Evolutionary conservation across 1,140 invertebrate species (phyloP).

Genomic region (Lethrus apterus): DNA sequence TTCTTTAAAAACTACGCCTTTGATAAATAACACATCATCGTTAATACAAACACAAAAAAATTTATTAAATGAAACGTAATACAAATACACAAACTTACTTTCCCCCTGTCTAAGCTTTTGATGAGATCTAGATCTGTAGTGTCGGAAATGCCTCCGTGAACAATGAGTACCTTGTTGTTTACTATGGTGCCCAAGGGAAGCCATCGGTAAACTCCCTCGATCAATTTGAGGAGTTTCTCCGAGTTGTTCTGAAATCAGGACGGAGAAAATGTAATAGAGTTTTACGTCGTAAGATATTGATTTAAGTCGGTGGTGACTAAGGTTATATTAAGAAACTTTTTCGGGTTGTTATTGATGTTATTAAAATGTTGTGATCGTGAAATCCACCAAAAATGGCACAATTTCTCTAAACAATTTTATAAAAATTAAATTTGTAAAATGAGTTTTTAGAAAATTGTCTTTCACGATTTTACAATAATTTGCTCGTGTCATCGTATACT

Average conservation of each 20-base stretch:
- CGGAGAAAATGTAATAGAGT: not conserved
- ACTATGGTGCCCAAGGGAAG: constrained; percentile 81
- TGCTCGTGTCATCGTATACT: no score
- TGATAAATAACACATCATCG: no score
- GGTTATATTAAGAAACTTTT: no score
- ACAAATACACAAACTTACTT: constrained; percentile 50
- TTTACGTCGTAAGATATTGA: no score
- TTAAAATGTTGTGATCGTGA: not conserved
- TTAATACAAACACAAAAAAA: no score
- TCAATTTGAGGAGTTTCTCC: constrained; percentile 64
- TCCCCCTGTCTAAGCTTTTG: constrained; percentile 65
- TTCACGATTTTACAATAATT: no score
- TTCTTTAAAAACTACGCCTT: no score
- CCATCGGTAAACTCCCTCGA: constrained; percentile 85
- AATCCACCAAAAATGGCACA: no score
- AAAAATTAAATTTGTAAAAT: no score
- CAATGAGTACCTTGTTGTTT: constrained; percentile 78
- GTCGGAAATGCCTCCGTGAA: constrained; percentile 84
- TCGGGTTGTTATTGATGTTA: not conserved
- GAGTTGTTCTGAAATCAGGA: constrained; percentile 56
- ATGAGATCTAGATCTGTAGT: constrained; percentile 71
- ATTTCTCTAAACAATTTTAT: no score
- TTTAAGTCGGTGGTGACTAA: no score
- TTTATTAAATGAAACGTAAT: not conserved
- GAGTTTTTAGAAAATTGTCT: no score